Percentiles rank a stretch among this genome's conserved stretches.
Evolutionary conservation across 1,140 invertebrate genomes (phyloP).

Genomic region (Dryas iulia): DNA sequence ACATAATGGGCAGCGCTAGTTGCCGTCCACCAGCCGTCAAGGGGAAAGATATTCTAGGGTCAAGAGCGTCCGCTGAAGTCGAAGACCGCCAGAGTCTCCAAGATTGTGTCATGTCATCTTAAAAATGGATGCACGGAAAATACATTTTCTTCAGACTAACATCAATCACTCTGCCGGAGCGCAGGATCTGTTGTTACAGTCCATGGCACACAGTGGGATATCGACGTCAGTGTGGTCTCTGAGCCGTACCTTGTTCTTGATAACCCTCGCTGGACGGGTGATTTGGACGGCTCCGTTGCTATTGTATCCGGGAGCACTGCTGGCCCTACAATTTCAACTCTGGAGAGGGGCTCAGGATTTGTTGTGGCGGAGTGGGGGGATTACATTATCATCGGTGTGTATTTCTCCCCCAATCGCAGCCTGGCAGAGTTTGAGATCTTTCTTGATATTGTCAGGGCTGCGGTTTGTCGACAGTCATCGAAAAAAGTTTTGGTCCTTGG

Average conservation of each 20-base stretch:
- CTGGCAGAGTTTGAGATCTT: conserved; percentile 25
- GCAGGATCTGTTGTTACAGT: conserved; percentile 5
- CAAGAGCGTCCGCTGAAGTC: not conserved
- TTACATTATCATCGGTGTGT: not conserved
- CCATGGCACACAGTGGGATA: conserved; percentile 10
- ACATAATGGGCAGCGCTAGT: not conserved
- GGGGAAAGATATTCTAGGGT: not conserved
- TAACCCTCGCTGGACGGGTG: too few species aligned
- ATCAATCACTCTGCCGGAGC: not conserved
- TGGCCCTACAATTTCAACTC: too few species aligned
- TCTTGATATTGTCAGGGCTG: conserved; percentile 11
- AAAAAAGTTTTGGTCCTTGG: conserved; percentile 19
- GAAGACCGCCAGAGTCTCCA: not conserved
- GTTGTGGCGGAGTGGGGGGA: not conserved
- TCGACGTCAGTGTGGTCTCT: not conserved
- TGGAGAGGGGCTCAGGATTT: not conserved
- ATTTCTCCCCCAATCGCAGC: too few species aligned
- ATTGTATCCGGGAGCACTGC: too few species aligned
- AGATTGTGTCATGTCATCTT: not conserved
- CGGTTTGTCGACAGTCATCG: not conserved
- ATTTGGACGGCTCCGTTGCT: conserved; percentile 4
- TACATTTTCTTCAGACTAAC: conserved; percentile 1
- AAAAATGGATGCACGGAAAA: not conserved
- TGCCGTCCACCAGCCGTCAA: not conserved
- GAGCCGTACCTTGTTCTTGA: too few species aligned